phyloP scores from a whole-genome alignment of 2,113 vertebrate species.

The Ariopsis seemanni region DNA sequence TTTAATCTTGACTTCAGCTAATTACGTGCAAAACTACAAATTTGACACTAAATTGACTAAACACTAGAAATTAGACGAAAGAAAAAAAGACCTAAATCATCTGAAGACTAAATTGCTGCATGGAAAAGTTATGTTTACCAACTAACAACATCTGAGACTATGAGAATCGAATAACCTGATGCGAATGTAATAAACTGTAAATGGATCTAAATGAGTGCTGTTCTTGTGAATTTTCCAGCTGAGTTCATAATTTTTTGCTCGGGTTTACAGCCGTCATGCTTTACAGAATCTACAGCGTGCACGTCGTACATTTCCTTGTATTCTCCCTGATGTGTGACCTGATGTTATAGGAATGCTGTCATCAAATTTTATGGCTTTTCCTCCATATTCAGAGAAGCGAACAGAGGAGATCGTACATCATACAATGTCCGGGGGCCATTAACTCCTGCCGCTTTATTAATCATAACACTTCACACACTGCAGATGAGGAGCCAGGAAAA shows the following conservation, averaged over 20 bases:
- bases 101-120: not conserved
- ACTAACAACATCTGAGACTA: not conserved
- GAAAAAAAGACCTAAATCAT: not conserved
- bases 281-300: not conserved
- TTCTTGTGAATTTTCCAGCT: not conserved
- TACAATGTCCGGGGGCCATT: not conserved
- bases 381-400: conserved; percentile 5
- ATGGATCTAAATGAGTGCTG: not conserved
- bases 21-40: too few relatives aligned
- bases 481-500: not conserved
- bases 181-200: not conserved
- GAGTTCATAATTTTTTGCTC: not conserved
- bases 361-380: conserved; percentile 18
- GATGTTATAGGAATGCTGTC: conserved; percentile 17
- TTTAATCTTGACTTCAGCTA: too few relatives aligned
- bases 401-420: conserved; percentile 7
- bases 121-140: not conserved
- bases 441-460: not conserved
- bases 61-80: too few relatives aligned
- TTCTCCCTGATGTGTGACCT: conserved; percentile 12
- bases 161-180: not conserved
- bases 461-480: conserved; percentile 8
- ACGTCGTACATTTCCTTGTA: not conserved
- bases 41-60: too few relatives aligned
- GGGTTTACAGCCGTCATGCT: not conserved